Base-by-base conservation (phyloP, 2,113 vertebrate genomes). In the Chamaea fasciata region DNA sequence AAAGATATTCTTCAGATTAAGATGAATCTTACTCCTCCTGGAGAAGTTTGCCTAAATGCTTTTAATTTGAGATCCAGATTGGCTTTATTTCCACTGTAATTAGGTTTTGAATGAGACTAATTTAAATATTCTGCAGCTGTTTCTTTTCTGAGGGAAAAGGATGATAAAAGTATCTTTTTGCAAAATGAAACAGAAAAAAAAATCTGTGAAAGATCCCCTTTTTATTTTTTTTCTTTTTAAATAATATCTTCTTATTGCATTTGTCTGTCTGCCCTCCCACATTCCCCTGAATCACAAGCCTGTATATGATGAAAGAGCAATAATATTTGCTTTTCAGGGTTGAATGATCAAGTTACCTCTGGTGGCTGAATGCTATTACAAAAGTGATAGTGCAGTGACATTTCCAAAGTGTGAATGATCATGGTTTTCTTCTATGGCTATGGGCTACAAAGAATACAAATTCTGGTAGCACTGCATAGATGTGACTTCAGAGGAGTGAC, bases 251-350 rank as follows among this genome's bases (percentile, higher is more conserved):
- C 37, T 76, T 83, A 90, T 6, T 91, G 63, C 11, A 7, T 94
- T 68, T 94, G 46, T 92, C 87, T 91, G 87, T 87, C 75, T 95
- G 82, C 39, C 63, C 63, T 95, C 92, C 87, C 87, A 92, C 82
- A 44, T 57, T 70, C 12, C 19, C 42, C 85, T 86, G 87, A 90
- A 80, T 91, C 75, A 80, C 71, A 77, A 73, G 68, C n/a, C 75
- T 83, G 63, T 57, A 80, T 83, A 68, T 91, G 93, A 92, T 92
- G 82, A 89, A 95, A 91, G 57, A 92, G 81, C 87, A 95, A 92
- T 96, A 95, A 95, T 96, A 94, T 95, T 96, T 95, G 87, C 92
- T 96, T 95, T 95, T 90, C 82, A 95, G 93, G 79, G 90, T 44
- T 93, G 90, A 96, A 96, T 92, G 93, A 94, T 95, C 79, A 90